Evolutionary conservation across 2,888 invertebrate species (phyloP).

Genomic region (Nomada lathburiana): DNA sequence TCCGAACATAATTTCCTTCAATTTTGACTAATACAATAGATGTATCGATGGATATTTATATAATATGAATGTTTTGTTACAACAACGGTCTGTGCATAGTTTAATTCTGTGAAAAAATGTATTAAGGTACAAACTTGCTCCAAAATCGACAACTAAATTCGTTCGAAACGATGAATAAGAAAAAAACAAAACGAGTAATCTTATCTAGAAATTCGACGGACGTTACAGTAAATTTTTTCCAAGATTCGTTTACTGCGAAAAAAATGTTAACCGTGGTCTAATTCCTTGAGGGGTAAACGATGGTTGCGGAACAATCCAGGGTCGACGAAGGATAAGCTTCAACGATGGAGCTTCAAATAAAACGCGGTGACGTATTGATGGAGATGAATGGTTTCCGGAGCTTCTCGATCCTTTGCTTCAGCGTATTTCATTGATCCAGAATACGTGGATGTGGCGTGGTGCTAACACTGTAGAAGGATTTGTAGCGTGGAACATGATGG

Average conservation of each 20-base stretch:
- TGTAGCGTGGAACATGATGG: background rate
- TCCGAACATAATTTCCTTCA: too few relatives aligned
- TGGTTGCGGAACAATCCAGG: constrained; percentile 31
- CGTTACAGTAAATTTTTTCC: background rate
- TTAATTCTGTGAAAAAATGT: too few relatives aligned
- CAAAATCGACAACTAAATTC: too few relatives aligned
- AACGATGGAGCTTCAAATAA: constrained; percentile 33
- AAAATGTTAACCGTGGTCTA: constrained; percentile 26
- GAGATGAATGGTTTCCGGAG: constrained; percentile 48
- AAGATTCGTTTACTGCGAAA: background rate
- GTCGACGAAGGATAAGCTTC: constrained; percentile 37
- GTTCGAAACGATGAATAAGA: background rate
- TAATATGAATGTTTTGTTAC: too few relatives aligned
- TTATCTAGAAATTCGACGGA: background rate
- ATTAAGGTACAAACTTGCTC: too few relatives aligned
- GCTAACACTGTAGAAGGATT: constrained; percentile 3
- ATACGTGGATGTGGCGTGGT: constrained; percentile 5
- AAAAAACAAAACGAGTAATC: background rate
- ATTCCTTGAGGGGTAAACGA: constrained; percentile 24
- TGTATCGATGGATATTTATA: too few relatives aligned
- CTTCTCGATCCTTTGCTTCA: constrained; percentile 24
- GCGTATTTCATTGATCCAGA: constrained; percentile 37
- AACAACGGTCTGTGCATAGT: too few relatives aligned
- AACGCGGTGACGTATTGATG: constrained; percentile 38
- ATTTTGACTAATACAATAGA: too few relatives aligned